Base-by-base conservation (phyloP, 2,888 invertebrate genomes). In the Holacanthella duospinosa region DNA sequence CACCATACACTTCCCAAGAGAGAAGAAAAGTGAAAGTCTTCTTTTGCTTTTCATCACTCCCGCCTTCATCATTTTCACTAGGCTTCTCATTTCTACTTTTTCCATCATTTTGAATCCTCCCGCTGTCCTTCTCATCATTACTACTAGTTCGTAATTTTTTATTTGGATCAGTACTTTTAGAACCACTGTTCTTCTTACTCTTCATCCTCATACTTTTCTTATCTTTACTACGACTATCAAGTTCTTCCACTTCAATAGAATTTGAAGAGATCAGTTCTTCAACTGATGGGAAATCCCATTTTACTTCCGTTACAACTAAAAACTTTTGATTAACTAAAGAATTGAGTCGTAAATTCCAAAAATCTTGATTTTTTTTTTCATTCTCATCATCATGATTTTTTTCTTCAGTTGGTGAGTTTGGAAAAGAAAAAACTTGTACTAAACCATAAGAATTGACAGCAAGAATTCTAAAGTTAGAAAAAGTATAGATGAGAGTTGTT, bases 241-340 rank as follows among this genome's bases (percentile, higher is more conserved):
- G n/a, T n/a, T n/a, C n/a, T n/a, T n/a, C n/a, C n/a, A n/a, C n/a
- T n/a, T n/a, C n/a, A n/a, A n/a, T n/a, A n/a, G n/a, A n/a, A n/a
- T n/a, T n/a, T n/a, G n/a, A n/a, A n/a, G n/a, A n/a, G n/a, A n/a
- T n/a, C n/a, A n/a, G n/a, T n/a, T n/a, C n/a, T n/a, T n/a, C n/a
- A n/a, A n/a, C n/a, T n/a, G n/a, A n/a, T n/a, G 48, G 48, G n/a
- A 48, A 9, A 48, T 48, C 48, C 48, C 48, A 48, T 48, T 48
- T 48, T 4, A 48, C 48, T 48, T 48, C 48, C 21, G 48, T 21
- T 21, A 48, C 48, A 48, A 48, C 21, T 9, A 48, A 21, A 48
- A 21, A 48, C 48, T 48, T 9, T 48, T 48, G 48, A 48, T 48
- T 9, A 21, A 48, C 48, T 4, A 48, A 4, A 4, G 48, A 48